Evolutionary conservation across 2,797 vertebrate genomes (phyloP).

Genomic region (Thripadectes ignobilis): DNA sequence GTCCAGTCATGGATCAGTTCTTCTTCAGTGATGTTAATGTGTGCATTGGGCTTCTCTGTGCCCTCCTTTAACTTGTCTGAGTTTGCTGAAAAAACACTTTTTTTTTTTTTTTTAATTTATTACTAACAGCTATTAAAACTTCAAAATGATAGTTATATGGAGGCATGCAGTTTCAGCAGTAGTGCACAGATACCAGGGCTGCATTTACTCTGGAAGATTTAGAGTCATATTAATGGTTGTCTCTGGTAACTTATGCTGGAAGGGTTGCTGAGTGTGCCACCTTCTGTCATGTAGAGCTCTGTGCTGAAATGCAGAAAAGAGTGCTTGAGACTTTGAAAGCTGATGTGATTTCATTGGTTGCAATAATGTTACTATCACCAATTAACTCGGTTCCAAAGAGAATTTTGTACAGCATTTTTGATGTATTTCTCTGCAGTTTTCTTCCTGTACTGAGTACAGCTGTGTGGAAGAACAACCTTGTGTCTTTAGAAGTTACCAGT

Average conservation of each 20-base stretch:
- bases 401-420: not conserved
- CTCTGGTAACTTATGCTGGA: not conserved
- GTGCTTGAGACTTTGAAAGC: not conserved
- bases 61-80: not conserved
- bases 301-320: not conserved
- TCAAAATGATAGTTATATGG: not conserved
- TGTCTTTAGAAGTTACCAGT: slow-evolving; percentile 7
- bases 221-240: not conserved
- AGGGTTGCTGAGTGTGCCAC: not conserved
- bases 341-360: not conserved
- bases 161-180: not conserved
- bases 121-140: not conserved
- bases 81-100: not conserved
- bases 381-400: not conserved
- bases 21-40: not conserved
- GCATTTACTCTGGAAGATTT: not conserved
- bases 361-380: not conserved
- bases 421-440: not conserved
- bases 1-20: not conserved
- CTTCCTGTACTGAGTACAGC: not conserved
- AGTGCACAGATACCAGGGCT: not conserved
- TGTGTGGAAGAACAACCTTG: not conserved
- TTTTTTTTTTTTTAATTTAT: not conserved
- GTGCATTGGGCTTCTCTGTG: not conserved
- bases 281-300: not conserved